Evolutionary conservation across 2,888 invertebrate genomes (phyloP), one percentile per base, ranked within the genome.

Genomic region (Dolichomitus sp.): DNA sequence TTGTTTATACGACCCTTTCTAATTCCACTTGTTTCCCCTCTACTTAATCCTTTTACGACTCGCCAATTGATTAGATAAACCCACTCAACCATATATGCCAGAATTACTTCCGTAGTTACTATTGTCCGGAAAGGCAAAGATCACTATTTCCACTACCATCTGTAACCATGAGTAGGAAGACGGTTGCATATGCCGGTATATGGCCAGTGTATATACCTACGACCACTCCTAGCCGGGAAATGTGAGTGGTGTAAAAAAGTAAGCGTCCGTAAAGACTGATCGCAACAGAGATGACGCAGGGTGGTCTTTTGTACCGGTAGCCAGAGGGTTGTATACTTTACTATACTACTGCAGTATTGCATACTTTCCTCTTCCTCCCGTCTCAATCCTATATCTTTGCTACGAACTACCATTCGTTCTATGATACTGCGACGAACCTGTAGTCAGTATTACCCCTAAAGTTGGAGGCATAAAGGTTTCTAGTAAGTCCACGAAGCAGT

Each of bases 181-280:
- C 65, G 48, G 65, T 66, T 57, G 33, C 75, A 66, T 65, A 40
- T 63, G 33, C 42, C 14, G 57, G 48, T 70, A 65, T 70, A 76
- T 65, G 37, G 37, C 50, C 52, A 52, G 17, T 27, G 6, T 12
- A n/a, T 7, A 61, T 11, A 57, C 50, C 14, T 17, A 33, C 42
- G 63, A 65, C 65, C 33, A 57, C 54, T 78, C 40, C 57, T 61
- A 57, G 61, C 33, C 33, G 30, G 66, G 76, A 72, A 66, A 70
- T 76, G 70, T 75, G 70, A 57, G 65, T 57, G 59, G 48, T 33
- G 42, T 72, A 76, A 76, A 76, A 54, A 70, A 65, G 78, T 77
- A 54, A 78, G 73, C 50, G 63, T 30, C 68, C 79, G 65, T 77
- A 81, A 79, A 81, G 81, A 68, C 54, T 66, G 52, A 72, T 72